Base-by-base conservation (phyloP, 1,140 invertebrate species). In the Procambarus virginalis region DNA sequence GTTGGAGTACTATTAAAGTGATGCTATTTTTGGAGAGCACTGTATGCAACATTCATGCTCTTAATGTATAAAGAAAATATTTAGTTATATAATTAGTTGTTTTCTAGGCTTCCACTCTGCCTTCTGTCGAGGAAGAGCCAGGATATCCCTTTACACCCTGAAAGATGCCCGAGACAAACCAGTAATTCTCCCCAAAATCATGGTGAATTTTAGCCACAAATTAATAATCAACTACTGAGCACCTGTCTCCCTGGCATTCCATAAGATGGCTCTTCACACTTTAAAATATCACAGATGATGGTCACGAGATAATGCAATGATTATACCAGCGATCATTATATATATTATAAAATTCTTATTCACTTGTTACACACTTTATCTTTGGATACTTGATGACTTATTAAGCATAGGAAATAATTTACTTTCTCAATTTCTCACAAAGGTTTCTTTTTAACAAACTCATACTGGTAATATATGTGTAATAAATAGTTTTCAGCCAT, bases 211-310 rank as follows among this genome's bases (percentile, higher is more conserved):
- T 84, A 83, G 80, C 87, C 87, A 77, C 70, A 84, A 77, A 89
- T 89, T 77, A 89, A 89, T 84, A 76, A 87, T 81, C 78, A 89
- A 89, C 80, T 89, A 89, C 73, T 84, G 87, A 89, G 87, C 87
- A 89, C 87, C 87, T 89, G 87, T 89, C 82, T 84, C 87, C 87
- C 87, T 89, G 87, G 87, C 81, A 89, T 89, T 89, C 87, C 87
- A 83, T 83, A 84, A 89, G 87, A 89, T 89, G 87, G 87, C 87
- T 89, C 87, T 89, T 89, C 87, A 89, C 87, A 89, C 87, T 84
- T 89, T 84, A 89, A 89, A 89, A 89, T 89, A 89, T 89, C 87
- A 89, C 87, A 89, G 87, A 89, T 89, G 87, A 89, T 89, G 87
- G 80, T 84, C 87, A 89, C 81, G 75, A 89, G 78, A 84, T 89